Base-by-base conservation (phyloP, 2,113 vertebrate species). In the Sphaerodactylus townsendi region DNA sequence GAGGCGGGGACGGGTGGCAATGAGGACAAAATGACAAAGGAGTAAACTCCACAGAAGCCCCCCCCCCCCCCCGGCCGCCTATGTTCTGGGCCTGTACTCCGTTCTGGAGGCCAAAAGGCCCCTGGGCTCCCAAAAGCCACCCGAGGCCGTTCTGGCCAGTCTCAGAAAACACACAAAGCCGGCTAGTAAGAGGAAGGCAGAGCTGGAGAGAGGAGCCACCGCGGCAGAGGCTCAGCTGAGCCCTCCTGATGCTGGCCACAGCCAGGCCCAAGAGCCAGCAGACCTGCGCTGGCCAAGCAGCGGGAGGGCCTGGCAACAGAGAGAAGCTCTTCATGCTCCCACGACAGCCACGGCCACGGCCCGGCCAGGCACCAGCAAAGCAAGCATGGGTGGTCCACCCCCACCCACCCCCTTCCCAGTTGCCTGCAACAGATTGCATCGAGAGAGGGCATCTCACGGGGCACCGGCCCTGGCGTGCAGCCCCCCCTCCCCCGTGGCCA, bases 11-110 rank as follows among this genome's bases (percentile, higher is more conserved):
- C n/a, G 25, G 1, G 11, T 72, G 74, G 11, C 10, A 13, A n/a
- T 64, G 3, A 73, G 69, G 83, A 72, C 86, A 65, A 69, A 9
- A 88, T 8, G 84, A 90, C 93, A 90, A 86, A 74, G 90, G 84
- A 39, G 88, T 72, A 35, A 77, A 79, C 65, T 84, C 77, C 35
- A 4, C 33, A 73, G 85, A 56, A 88, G 80, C 77, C 84, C 81
- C 73, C 6, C 35, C n/a, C 1, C 37, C 28, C 23, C 56, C 71
- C 86, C 82, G 68, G 5, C 37, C n/a, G 1, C 37, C 28, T 5
- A 44, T 5, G 44, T 44, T 44, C 44, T 28, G 85, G 81, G 69
- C 78, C 73, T 33, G 35, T 48, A 14, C 14, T 8, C 0, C 9
- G 56, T 10, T 10, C 77, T 68, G 75, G 0, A 79, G 77, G 71